Evolutionary conservation across 2,797 vertebrate species (phyloP).

Genomic region (Trematomus bernacchii): DNA sequence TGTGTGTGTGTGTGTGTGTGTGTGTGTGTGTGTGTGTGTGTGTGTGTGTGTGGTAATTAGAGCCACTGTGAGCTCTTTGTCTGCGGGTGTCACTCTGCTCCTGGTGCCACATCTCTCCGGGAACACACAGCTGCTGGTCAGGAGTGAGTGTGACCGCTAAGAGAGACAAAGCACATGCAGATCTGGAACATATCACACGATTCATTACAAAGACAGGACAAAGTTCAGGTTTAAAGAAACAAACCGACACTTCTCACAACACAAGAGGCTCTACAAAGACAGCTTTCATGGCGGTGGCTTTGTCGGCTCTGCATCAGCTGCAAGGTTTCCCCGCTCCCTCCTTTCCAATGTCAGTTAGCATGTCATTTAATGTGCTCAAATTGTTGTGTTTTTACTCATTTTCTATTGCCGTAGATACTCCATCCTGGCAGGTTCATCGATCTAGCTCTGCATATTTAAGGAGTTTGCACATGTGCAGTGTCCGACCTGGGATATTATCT

Average conservation of each 20-base stretch:
- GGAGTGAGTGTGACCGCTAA: slow-evolving; percentile 31
- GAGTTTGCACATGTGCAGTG: too few species aligned
- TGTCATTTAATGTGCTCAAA: not conserved
- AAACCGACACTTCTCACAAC: not conserved
- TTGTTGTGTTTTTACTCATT: too few species aligned
- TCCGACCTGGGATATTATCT: too few species aligned
- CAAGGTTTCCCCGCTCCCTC: not conserved
- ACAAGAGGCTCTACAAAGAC: slow-evolving; percentile 10
- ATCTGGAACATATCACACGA: not conserved
- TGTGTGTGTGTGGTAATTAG: slow-evolving; percentile 57
- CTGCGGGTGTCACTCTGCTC: slow-evolving; percentile 76
- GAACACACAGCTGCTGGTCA: slow-evolving; percentile 71
- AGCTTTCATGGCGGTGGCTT: fast-evolving
- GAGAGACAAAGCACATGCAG: slow-evolving; percentile 22
- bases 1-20: slow-evolving; percentile 32
- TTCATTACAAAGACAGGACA: not conserved
- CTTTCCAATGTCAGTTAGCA: not conserved
- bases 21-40: slow-evolving; percentile 43
- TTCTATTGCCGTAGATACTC: too few species aligned
- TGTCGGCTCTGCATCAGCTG: not conserved
- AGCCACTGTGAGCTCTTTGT: slow-evolving; percentile 78
- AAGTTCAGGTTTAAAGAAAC: not conserved
- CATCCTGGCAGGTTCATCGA: too few species aligned
- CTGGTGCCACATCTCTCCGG: slow-evolving; percentile 79
- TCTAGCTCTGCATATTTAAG: too few species aligned